Percentiles rank a stretch among this genome's conserved stretches.
Evolutionary conservation across 2,888 invertebrate species (phyloP).

Genomic region (Rapana venosa): DNA sequence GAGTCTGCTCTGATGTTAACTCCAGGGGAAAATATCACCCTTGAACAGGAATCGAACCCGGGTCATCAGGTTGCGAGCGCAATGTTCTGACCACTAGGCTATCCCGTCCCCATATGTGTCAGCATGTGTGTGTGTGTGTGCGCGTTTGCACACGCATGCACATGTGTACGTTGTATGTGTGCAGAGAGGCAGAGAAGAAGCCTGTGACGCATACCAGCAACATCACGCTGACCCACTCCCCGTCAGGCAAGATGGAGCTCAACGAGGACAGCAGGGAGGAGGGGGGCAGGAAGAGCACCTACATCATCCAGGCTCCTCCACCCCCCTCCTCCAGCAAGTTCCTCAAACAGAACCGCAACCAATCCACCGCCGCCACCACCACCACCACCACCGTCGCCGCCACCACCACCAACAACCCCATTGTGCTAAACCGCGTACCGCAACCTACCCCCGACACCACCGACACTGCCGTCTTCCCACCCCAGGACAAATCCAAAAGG

Average conservation of each 20-base stretch:
- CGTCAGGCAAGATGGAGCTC: constrained; percentile 44
- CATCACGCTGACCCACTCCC: background rate
- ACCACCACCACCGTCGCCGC: background rate
- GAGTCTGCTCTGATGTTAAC: no score
- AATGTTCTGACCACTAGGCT: no score
- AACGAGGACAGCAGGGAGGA: constrained; percentile 60
- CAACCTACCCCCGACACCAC: background rate
- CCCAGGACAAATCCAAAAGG: background rate
- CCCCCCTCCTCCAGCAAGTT: constrained; percentile 64
- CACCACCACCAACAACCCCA: constrained; percentile 3
- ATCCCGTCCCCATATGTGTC: no score
- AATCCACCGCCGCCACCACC: constrained; percentile 27
- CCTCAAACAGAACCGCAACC: constrained; percentile 63
- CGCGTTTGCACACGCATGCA: no score
- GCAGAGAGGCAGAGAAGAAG: constrained; percentile 67
- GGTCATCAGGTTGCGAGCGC: no score
- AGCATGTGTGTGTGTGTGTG: background rate
- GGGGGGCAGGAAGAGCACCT: constrained; percentile 26
- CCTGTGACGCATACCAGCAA: constrained; percentile 41
- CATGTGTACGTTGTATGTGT: constrained; percentile 34
- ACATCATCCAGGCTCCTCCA: constrained; percentile 45
- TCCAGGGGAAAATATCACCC: no score
- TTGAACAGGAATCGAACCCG: no score
- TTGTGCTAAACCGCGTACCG: constrained; percentile 41
- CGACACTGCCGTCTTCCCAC: constrained; percentile 5